Percentiles rank a stretch among this genome's conserved stretches.
phyloP scores from a whole-genome alignment of 1,140 invertebrate genomes.

The Apis mellifera region Amel_HAv3.1 CM009945.2:9004501-9005000 shows the following conservation, averaged over 20 bases:
- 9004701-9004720: no score
- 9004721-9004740: conserved; percentile 20
- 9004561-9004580: conserved; percentile 33
- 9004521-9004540: conserved; percentile 28
- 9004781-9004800: background rate
- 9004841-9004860: background rate
- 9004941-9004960: no score
- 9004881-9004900: background rate
- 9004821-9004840: background rate
- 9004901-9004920: no score
- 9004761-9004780: conserved; percentile 7
- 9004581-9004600: conserved; percentile 37
- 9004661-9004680: conserved; percentile 34
- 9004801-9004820: background rate
- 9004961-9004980: no score
- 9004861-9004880: no score
- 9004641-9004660: background rate
- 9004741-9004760: conserved; percentile 2
- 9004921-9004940: no score
- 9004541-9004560: conserved; percentile 13
- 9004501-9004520: conserved; percentile 26
- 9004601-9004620: conserved; percentile 34
- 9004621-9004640: conserved; percentile 11
- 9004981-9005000: no score
- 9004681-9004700: background rate